Percentiles rank a stretch among this genome's conserved stretches.
Conservation (phyloP, 2,888 invertebrate genomes). For the Nephrotoma appendiculata region DNA sequence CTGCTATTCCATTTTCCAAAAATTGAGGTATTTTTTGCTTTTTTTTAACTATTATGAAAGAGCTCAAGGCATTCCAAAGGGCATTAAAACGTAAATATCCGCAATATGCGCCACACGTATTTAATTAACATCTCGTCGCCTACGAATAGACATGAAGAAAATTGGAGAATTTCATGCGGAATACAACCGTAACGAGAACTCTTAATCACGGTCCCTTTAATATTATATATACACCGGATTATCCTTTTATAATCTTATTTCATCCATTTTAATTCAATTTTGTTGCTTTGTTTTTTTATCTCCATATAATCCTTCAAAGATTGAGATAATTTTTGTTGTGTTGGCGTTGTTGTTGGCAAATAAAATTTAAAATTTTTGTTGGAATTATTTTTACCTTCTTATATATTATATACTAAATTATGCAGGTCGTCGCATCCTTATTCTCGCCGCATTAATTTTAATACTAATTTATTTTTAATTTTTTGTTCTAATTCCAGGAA, state of each 20-base stretch:
- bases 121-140: background rate
- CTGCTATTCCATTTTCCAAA: too few species aligned
- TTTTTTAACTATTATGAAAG: too few species aligned
- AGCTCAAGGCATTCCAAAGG: too few species aligned
- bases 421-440: background rate
- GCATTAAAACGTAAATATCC: background rate
- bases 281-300: background rate
- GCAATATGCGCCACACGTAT: background rate
- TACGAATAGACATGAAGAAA: background rate
- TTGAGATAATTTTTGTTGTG: background rate
- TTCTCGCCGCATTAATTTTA: background rate
- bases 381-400: background rate
- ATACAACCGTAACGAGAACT: background rate
- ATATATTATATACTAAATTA: background rate
- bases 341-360: background rate
- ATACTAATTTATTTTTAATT: background rate
- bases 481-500: background rate
- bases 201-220: background rate
- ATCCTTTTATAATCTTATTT: background rate
- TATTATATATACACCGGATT: background rate
- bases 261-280: background rate
- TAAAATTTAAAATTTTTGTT: background rate
- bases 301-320: background rate
- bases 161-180: background rate
- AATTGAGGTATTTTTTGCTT: too few species aligned